Percentiles rank a stretch among this genome's conserved stretches.
Conservation (phyloP, 1,140 invertebrate genomes). For the Cyclargus thomasi region DNA sequence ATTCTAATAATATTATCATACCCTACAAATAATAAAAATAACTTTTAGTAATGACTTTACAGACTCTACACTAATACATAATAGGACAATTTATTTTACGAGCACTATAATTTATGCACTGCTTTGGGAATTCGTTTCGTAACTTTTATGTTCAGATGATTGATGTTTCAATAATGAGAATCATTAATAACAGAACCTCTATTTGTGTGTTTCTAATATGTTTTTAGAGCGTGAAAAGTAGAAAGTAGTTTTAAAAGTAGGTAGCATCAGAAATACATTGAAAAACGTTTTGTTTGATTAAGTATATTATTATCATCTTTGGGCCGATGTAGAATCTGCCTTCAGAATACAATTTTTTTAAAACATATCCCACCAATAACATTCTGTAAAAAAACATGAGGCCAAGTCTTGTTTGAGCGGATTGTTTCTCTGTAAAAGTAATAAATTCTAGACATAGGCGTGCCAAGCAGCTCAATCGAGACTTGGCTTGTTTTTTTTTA, state of each 20-base stretch:
- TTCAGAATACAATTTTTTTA: too few relatives aligned
- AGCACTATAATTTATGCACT: background rate
- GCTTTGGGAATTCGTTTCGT: constrained; percentile 1
- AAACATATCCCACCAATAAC: too few relatives aligned
- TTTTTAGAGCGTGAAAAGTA: constrained; percentile 74
- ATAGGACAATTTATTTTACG: constrained; percentile 12
- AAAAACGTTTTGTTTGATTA: constrained; percentile 40
- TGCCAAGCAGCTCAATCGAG: too few relatives aligned
- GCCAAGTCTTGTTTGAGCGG: too few relatives aligned
- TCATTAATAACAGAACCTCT: constrained; percentile 55
- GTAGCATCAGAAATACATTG: constrained; percentile 55
- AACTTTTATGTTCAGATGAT: background rate
- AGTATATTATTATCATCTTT: background rate
- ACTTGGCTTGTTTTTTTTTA: too few relatives aligned
- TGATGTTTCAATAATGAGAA: constrained; percentile 40
- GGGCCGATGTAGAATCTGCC: too few relatives aligned
- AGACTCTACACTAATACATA: background rate
- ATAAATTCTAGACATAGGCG: too few relatives aligned
- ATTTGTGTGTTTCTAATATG: constrained; percentile 64
- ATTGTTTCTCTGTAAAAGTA: too few relatives aligned
- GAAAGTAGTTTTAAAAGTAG: constrained; percentile 72
- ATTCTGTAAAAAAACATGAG: too few relatives aligned
- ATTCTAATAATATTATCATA: background rate
- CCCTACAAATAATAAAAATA: background rate
- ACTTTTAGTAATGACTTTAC: background rate